phyloP scores from a whole-genome alignment of 2,797 vertebrate genomes.

The Lagorchestes hirsutus region DNA sequence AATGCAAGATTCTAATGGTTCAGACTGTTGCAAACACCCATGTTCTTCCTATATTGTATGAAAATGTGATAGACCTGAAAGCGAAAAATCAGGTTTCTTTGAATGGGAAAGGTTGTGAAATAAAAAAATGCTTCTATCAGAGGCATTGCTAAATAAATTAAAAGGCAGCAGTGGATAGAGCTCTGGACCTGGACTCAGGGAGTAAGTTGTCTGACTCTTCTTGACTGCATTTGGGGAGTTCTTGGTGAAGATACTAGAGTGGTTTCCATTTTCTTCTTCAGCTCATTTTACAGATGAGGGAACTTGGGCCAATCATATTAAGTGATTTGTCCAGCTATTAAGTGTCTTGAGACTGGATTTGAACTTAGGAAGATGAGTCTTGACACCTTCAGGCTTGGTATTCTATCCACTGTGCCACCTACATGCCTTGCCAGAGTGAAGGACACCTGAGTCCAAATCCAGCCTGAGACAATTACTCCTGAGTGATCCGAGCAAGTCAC shows the following conservation, averaged over 20 bases:
- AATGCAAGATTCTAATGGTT: constrained; percentile 3
- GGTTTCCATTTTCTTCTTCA: neutral
- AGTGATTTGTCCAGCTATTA: neutral
- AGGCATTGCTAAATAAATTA: neutral
- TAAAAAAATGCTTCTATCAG: neutral
- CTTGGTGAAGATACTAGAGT: neutral
- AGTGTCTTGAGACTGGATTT: neutral
- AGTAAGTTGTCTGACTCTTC: neutral
- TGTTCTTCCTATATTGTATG: constrained; percentile 14
- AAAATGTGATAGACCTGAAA: constrained; percentile 9
- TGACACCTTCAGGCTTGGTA: neutral
- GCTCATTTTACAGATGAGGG: neutral
- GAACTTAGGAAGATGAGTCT: neutral
- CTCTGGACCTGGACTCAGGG: neutral
- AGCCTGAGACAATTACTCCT: neutral
- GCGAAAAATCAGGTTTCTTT: neutral
- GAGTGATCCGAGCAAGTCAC: neutral
- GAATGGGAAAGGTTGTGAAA: constrained; percentile 1
- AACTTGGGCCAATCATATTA: neutral
- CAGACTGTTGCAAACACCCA: neutral
- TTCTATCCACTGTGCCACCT: neutral
- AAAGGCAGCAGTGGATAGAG: neutral
- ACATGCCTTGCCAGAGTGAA: neutral
- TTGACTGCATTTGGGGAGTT: neutral
- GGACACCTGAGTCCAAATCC: neutral